Conservation (phyloP, 2,797 vertebrate genomes). For the Takifugu ocellatus region DNA sequence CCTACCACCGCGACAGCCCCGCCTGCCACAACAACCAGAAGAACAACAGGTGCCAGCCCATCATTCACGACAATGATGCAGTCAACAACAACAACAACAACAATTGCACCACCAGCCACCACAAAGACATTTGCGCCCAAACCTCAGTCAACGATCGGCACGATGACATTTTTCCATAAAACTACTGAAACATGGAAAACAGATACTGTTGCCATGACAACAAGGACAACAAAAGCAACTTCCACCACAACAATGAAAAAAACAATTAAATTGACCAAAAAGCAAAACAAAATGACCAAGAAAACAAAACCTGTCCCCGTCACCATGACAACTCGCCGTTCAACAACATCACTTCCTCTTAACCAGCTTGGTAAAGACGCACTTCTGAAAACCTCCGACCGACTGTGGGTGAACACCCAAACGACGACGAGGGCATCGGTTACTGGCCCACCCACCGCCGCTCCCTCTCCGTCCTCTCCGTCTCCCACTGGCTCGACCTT, state of each 20-base stretch:
- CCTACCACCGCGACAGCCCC: conserved; percentile 3
- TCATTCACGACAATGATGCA: conserved; percentile 14
- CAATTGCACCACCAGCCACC: conserved; percentile 9
- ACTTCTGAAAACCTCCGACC: too few relatives aligned
- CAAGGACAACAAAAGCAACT: too few relatives aligned
- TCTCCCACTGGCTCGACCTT: conserved; percentile 1
- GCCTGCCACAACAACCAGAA: conserved; percentile 3
- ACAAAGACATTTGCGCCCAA: background rate
- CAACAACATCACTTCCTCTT: too few relatives aligned
- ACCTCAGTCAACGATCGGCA: background rate
- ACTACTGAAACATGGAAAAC: background rate
- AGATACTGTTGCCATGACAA: too few relatives aligned
- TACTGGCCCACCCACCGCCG: background rate
- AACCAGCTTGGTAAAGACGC: too few relatives aligned
- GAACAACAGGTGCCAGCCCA: background rate
- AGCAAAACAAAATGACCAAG: too few relatives aligned
- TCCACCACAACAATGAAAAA: too few relatives aligned
- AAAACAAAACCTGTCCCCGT: too few relatives aligned
- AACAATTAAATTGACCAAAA: too few relatives aligned
- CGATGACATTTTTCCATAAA: background rate
- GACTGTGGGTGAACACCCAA: too few relatives aligned
- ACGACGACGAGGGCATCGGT: background rate
- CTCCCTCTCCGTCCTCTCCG: conserved; percentile 1
- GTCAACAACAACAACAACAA: conserved; percentile 8
- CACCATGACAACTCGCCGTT: too few relatives aligned